These are phyloP conservation scores for Chrysotoxum bicinctum DNA, from an alignment of 2,888 invertebrate species.

Conservation along the genomic window DNA sequence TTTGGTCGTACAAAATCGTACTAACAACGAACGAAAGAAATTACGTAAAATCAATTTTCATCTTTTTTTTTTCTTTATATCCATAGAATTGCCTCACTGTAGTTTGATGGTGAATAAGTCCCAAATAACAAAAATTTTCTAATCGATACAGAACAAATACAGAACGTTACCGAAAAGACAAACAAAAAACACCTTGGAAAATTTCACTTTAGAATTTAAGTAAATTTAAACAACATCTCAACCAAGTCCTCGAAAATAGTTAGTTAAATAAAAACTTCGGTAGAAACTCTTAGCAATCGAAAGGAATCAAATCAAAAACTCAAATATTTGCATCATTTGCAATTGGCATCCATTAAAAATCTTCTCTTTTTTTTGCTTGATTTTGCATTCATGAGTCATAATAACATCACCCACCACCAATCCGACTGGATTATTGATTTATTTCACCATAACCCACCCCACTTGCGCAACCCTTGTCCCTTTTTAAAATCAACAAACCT, in stretches of 20 bases:
- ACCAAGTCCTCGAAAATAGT: neutral
- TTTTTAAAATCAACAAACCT: neutral
- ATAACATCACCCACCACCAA: neutral
- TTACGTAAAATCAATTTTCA: too few species aligned
- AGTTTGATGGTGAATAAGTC: too few species aligned
- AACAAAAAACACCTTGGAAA: neutral
- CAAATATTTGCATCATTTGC: constrained; percentile 10
- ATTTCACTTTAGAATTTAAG: neutral
- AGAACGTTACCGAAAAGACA: neutral
- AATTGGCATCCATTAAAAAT: neutral
- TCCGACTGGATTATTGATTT: constrained; percentile 55
- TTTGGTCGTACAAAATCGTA: too few species aligned
- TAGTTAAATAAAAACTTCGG: neutral
- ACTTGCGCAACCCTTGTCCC: constrained; percentile 40
- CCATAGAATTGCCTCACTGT: too few species aligned
- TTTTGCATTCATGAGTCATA: constrained; percentile 46
- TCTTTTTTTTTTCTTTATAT: too few species aligned
- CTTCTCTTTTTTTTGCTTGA: neutral
- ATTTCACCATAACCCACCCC: constrained; percentile 65
- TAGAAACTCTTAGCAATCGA: neutral
- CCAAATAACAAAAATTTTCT: too few species aligned
- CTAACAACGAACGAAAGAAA: too few species aligned
- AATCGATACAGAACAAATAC: too few species aligned
- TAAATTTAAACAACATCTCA: neutral
- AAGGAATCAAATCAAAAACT: neutral